Conservation (phyloP, 2,113 vertebrate species). For the Malurus alboscapulatus region DNA sequence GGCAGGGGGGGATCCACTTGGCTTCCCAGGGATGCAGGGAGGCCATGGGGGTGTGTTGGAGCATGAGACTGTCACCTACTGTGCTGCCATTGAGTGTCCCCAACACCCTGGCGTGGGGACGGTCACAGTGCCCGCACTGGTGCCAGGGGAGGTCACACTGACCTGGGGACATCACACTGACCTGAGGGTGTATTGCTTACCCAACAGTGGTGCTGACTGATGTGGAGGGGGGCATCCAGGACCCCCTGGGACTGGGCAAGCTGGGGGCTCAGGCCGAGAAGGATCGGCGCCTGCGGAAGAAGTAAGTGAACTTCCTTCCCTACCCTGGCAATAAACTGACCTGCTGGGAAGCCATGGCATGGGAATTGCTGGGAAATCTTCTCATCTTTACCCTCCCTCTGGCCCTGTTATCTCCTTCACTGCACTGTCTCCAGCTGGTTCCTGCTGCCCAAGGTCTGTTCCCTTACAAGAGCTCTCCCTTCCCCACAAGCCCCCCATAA, state of each 20-base stretch:
- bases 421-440: not conserved
- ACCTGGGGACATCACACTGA: not conserved
- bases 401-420: not conserved
- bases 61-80: not conserved
- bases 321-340: not conserved
- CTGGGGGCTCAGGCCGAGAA: constrained; percentile 94
- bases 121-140: not conserved
- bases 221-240: constrained; percentile 86
- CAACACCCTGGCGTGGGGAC: not conserved
- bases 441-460: not conserved
- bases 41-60: not conserved
- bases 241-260: constrained; percentile 89
- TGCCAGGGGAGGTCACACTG: not conserved
- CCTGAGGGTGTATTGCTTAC: not conserved
- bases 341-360: not conserved
- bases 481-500: not conserved
- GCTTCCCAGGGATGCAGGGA: not conserved
- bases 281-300: constrained; percentile 92
- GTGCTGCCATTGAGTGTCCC: not conserved
- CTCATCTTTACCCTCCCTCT: not conserved
- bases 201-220: constrained; percentile 76
- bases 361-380: not conserved
- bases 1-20: not conserved
- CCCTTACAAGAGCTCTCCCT: not conserved
- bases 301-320: constrained; percentile 74